These are phyloP conservation scores for Zingel zingel DNA, from an alignment of 2,113 vertebrate genomes.

Conservation along the genomic window DNA sequence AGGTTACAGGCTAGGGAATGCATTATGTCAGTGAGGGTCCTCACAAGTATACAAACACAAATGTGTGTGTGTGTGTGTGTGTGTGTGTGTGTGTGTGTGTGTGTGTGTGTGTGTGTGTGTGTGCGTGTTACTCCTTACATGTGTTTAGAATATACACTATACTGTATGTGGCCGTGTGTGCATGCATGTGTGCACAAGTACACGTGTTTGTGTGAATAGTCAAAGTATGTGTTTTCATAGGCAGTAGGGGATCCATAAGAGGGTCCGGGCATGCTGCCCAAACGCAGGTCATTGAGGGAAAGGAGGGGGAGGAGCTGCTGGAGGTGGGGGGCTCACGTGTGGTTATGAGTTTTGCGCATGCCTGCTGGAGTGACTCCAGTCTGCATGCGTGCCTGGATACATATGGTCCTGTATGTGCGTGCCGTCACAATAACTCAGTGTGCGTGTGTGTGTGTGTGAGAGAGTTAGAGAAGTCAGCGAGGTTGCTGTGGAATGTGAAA, in stretches of 20 bases:
- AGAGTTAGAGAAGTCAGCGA: constrained; percentile 50
- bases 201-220: constrained; percentile 34
- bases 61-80: background rate
- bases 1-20: background rate
- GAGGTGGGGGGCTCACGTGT: constrained; percentile 55
- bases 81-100: background rate
- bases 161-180: constrained; percentile 27
- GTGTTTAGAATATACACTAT: constrained; percentile 44
- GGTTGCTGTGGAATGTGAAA: constrained; percentile 75
- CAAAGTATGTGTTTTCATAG: constrained; percentile 66
- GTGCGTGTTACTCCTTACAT: constrained; percentile 8
- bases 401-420: constrained; percentile 70
- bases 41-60: constrained; percentile 2
- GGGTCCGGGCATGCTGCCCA: constrained; percentile 67
- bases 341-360: constrained; percentile 52
- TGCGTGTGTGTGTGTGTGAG: constrained; percentile 4
- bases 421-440: constrained; percentile 60
- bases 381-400: constrained; percentile 60
- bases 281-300: constrained; percentile 71
- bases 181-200: constrained; percentile 8
- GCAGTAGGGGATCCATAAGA: constrained; percentile 71
- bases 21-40: background rate
- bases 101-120: background rate
- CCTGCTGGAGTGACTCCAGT: constrained; percentile 43
- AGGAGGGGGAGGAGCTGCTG: constrained; percentile 50